phyloP scores from a whole-genome alignment of 2,888 invertebrate species.

The Metallyticus violacea region DNA sequence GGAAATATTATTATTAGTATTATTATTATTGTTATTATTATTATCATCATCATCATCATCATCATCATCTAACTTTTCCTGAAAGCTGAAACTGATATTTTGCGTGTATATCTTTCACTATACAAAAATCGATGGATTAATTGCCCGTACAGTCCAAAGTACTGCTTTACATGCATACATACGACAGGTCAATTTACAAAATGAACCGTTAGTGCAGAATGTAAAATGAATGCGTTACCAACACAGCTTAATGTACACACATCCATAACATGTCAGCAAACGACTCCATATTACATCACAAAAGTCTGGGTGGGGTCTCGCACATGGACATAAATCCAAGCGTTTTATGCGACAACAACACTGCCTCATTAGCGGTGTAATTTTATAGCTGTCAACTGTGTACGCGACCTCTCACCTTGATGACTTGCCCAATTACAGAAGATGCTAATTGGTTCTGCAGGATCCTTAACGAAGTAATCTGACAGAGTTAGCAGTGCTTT shows the following conservation, averaged over 20 bases:
- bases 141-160: neutral
- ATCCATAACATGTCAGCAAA: neutral
- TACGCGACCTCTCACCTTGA: neutral
- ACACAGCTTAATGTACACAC: neutral
- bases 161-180: neutral
- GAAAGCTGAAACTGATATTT: too few species aligned
- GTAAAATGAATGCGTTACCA: neutral
- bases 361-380: neutral
- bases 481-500: too few species aligned
- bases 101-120: too few species aligned
- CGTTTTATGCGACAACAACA: neutral
- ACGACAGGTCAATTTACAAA: neutral
- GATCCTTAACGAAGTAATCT: neutral
- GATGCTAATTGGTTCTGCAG: neutral
- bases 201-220: neutral
- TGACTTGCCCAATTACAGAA: neutral
- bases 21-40: too few species aligned
- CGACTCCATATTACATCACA: neutral
- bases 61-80: too few species aligned
- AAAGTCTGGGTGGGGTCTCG: neutral
- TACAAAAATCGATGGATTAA: neutral
- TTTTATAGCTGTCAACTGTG: neutral
- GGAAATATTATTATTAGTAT: too few species aligned
- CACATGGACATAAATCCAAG: neutral
- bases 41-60: too few species aligned